These are phyloP conservation scores for Trichogramma pretiosum DNA, from an alignment of 1,140 invertebrate species.

Conservation along the genomic window DNA sequence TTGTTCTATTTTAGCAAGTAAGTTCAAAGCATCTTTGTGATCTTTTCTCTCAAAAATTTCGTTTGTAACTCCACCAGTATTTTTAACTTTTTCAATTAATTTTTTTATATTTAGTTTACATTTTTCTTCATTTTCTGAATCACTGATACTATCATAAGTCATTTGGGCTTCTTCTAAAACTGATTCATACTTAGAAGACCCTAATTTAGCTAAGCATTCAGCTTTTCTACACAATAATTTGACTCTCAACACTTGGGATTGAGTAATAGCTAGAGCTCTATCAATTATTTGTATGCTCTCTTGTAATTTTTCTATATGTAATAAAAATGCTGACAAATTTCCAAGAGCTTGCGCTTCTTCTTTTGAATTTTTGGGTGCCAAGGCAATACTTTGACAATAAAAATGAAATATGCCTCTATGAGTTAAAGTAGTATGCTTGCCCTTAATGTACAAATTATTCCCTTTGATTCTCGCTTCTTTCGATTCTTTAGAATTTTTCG, in stretches of 20 bases:
- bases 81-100: neutral
- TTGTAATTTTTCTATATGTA: neutral
- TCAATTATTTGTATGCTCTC: constrained; percentile 5
- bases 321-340: constrained; percentile 8
- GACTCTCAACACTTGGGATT: neutral
- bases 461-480: too few relatives aligned
- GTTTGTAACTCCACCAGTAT: neutral
- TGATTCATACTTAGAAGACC: neutral
- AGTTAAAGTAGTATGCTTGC: too few relatives aligned
- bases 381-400: constrained; percentile 10
- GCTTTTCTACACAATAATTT: constrained; percentile 4
- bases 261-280: neutral
- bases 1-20: too few relatives aligned
- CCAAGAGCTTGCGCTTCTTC: neutral
- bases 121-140: too few relatives aligned
- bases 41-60: neutral
- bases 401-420: neutral
- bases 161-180: too few relatives aligned
- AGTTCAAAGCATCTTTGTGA: constrained; percentile 40
- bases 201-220: neutral
- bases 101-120: neutral
- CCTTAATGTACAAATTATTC: too few relatives aligned
- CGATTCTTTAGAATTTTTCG: too few relatives aligned
- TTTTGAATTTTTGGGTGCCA: neutral
- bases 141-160: too few relatives aligned